Conservation (phyloP, 2,113 vertebrate genomes). For the Sinocyclocheilus rhinocerous region DNA sequence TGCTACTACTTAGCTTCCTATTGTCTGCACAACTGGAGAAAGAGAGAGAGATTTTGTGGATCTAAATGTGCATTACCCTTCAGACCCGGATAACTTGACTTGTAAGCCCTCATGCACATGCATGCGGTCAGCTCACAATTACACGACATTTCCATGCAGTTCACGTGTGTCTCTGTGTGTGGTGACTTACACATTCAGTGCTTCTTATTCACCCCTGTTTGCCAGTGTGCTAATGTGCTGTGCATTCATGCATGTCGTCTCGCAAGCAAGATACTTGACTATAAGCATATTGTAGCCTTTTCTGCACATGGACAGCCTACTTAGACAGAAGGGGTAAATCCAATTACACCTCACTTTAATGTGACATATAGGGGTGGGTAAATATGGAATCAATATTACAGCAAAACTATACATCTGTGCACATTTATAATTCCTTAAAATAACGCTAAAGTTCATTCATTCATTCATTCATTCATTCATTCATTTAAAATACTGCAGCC, state of each 20-base stretch:
- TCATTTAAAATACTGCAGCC: background rate
- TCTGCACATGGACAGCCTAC: background rate
- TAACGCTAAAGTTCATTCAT: background rate
- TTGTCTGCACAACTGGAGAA: background rate
- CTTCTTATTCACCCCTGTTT: background rate
- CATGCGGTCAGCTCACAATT: background rate
- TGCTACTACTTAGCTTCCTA: background rate
- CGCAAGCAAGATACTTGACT: background rate
- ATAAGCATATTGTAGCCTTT: background rate
- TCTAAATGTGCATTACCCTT: slow-evolving; percentile 1
- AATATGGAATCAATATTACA: background rate
- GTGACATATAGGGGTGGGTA: background rate
- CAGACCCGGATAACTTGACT: background rate
- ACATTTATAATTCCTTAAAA: background rate
- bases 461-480: too few species aligned
- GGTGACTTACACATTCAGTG: background rate
- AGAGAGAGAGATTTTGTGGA: background rate
- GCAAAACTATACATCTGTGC: background rate
- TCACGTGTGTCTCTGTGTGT: background rate
- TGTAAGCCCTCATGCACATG: background rate
- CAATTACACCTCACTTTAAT: background rate
- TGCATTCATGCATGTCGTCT: background rate
- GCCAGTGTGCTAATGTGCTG: background rate
- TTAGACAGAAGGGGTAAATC: background rate
- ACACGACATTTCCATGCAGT: background rate